Conservation (phyloP, 2,888 invertebrate species). For the Dasypolia templi region DNA sequence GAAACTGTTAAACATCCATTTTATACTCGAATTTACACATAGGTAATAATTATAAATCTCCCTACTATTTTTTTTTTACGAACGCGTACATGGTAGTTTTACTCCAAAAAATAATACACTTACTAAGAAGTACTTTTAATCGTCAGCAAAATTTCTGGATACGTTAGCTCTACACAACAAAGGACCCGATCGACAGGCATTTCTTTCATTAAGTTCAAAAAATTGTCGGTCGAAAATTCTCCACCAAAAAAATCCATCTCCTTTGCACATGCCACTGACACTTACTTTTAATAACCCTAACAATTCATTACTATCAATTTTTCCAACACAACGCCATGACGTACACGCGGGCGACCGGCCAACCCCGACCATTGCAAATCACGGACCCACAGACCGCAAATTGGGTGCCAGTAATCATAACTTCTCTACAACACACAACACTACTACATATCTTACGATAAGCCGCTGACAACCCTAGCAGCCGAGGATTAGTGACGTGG, state of each 20-base stretch:
- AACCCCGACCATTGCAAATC: conserved; percentile 61
- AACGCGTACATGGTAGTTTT: no score
- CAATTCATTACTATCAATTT: conserved; percentile 41
- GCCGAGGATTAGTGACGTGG: conserved; percentile 82
- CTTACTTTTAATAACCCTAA: conserved; percentile 6
- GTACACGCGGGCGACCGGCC: conserved; percentile 59
- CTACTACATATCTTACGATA: conserved; percentile 81
- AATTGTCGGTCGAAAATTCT: fast-evolving
- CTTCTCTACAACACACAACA: conserved; percentile 72
- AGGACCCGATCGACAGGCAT: not conserved
- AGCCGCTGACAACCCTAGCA: conserved; percentile 81
- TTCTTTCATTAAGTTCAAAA: not conserved
- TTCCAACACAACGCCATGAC: conserved; percentile 41
- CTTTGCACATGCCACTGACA: not conserved
- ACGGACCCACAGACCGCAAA: conserved; percentile 65
- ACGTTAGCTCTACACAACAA: not conserved
- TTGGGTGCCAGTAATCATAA: conserved; percentile 68
- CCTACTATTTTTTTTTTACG: no score
- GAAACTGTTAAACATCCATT: not conserved
- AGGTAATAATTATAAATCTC: not conserved
- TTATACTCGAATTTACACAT: not conserved
- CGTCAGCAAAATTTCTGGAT: no score
- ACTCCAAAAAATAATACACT: not conserved
- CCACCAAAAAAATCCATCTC: not conserved
- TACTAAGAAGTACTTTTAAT: not conserved